phyloP scores from a whole-genome alignment of 2,797 vertebrate species.

The Tenualosa thibaudeaui region DNA sequence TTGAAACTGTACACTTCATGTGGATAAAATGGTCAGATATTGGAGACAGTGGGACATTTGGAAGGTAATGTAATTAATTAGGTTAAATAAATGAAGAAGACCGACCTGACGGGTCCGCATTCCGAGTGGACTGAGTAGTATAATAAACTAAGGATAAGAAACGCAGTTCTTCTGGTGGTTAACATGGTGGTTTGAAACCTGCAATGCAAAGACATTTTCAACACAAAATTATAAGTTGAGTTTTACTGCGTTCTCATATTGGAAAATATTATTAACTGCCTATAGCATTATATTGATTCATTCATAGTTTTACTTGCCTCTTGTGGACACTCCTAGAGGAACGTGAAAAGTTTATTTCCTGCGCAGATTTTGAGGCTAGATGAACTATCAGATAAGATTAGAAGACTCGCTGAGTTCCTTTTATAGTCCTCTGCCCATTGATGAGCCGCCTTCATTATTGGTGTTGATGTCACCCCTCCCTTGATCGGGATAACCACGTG shows the following conservation, averaged over 20 bases:
- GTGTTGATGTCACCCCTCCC: conserved; percentile 71
- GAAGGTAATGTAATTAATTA: too few species aligned
- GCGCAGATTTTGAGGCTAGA: conserved; percentile 35
- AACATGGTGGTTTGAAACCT: conserved; percentile 71
- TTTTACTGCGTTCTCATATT: background rate
- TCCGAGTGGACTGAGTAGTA: conserved; percentile 68
- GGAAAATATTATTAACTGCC: background rate
- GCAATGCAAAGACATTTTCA: conserved; percentile 39
- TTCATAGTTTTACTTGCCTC: conserved; percentile 34
- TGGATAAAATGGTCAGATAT: background rate
- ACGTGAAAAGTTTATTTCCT: conserved; percentile 5
- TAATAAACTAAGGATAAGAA: conserved; percentile 72
- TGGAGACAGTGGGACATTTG: background rate
- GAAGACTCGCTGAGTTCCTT: conserved; percentile 60
- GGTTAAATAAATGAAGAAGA: background rate
- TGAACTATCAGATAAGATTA: conserved; percentile 61
- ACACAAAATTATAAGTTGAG: background rate
- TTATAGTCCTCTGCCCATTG: conserved; percentile 71
- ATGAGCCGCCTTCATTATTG: conserved; percentile 73
- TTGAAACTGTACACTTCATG: background rate
- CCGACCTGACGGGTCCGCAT: conserved; percentile 79
- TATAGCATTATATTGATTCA: background rate
- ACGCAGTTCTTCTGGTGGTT: conserved; percentile 63
- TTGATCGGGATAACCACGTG: conserved; percentile 57
- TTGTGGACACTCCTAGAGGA: conserved; percentile 24